Conservation (phyloP, 1,140 invertebrate genomes). For the Cardiocondyla obscurior region DNA sequence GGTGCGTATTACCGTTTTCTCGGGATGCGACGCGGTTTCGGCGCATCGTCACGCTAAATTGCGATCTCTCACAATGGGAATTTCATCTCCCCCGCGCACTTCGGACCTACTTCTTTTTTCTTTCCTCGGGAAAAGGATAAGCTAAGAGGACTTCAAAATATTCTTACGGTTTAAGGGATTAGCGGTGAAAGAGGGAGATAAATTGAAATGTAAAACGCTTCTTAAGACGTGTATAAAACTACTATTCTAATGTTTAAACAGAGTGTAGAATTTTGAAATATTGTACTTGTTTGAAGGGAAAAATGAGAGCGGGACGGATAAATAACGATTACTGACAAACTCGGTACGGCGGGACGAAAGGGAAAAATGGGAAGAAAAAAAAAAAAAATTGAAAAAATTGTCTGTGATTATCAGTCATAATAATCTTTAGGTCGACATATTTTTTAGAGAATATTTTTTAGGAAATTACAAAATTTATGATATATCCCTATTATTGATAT, state of each 20-base stretch:
- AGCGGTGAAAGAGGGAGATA: constrained; percentile 28
- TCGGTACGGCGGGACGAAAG: constrained; percentile 62
- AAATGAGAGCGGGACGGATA: constrained; percentile 11
- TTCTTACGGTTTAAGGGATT: constrained; percentile 50
- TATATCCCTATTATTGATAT: constrained; percentile 82
- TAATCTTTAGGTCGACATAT: constrained; percentile 84
- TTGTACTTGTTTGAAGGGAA: constrained; percentile 73
- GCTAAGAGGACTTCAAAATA: background rate
- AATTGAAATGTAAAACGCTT: constrained; percentile 78
- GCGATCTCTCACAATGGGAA: constrained; percentile 30
- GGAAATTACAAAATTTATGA: constrained; percentile 84
- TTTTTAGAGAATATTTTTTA: constrained; percentile 84
- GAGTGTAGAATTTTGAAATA: constrained; percentile 74
- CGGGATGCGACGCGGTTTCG: constrained; percentile 39
- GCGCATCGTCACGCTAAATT: constrained; percentile 52
- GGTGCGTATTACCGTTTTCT: constrained; percentile 36
- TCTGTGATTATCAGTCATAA: constrained; percentile 84
- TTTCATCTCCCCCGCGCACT: constrained; percentile 56
- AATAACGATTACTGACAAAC: constrained; percentile 62
- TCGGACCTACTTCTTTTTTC: constrained; percentile 1
- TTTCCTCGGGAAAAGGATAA: background rate
- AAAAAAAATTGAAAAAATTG: constrained; percentile 80
- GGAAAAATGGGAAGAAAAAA: constrained; percentile 75
- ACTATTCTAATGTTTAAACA: constrained; percentile 75
- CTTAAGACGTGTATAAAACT: constrained; percentile 73